Percentiles rank a stretch among this genome's conserved stretches.
These are phyloP conservation scores for Spicauda simplicius DNA, from an alignment of 2,888 invertebrate genomes.

Conservation along the genomic window DNA sequence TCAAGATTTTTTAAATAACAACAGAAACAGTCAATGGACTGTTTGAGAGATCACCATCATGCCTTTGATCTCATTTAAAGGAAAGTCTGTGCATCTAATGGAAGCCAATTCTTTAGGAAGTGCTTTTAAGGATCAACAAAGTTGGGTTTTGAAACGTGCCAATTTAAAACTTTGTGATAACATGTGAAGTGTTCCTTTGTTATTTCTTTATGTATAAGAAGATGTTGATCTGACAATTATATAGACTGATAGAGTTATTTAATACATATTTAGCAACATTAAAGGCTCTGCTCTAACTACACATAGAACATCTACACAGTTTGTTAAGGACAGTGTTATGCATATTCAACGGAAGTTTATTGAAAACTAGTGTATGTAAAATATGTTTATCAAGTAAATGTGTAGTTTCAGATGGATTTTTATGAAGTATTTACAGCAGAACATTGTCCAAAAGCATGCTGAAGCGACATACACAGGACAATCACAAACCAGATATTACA, in stretches of 20 bases:
- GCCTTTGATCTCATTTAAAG: slow-evolving; percentile 53
- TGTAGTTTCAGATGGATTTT: slow-evolving; percentile 5
- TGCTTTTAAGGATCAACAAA: slow-evolving; percentile 49
- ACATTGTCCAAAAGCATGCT: slow-evolving; percentile 72
- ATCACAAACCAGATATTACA: slow-evolving; percentile 58
- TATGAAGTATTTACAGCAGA: slow-evolving; percentile 48
- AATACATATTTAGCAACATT: slow-evolving; percentile 17
- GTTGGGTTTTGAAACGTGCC: slow-evolving; percentile 52
- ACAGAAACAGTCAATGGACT: slow-evolving; percentile 39
- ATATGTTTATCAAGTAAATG: slow-evolving; percentile 4
- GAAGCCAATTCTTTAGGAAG: slow-evolving; percentile 76
- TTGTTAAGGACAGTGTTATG: slow-evolving; percentile 51
- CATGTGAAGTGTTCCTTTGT: slow-evolving; percentile 42
- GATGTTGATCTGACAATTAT: slow-evolving; percentile 40
- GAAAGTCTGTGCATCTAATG: slow-evolving; percentile 64
- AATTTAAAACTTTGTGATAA: slow-evolving; percentile 44
- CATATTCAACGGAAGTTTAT: slow-evolving; percentile 19
- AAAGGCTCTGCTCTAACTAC: slow-evolving; percentile 22
- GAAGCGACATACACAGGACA: slow-evolving; percentile 61
- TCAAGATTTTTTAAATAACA: slow-evolving; percentile 49
- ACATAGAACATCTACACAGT: slow-evolving; percentile 18
- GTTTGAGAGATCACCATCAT: slow-evolving; percentile 57
- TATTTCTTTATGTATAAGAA: slow-evolving; percentile 40
- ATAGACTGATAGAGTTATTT: slow-evolving; percentile 34
- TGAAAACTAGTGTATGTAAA: slow-evolving; percentile 5